phyloP scores from a whole-genome alignment of 2,113 vertebrate genomes.

The Casuarius casuarius region DNA sequence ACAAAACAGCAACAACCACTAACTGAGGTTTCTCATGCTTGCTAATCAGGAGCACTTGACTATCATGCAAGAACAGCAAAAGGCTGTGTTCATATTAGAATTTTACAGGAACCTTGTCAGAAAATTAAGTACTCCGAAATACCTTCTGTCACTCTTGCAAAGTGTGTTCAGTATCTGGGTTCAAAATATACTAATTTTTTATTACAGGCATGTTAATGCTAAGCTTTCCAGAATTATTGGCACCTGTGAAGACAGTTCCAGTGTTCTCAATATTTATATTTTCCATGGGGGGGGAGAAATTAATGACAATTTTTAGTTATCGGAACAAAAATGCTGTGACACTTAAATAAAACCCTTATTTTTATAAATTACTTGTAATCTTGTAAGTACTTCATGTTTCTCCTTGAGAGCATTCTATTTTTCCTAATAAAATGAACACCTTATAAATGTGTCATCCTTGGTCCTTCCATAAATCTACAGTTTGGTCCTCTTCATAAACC shows the following conservation, averaged over 20 bases:
- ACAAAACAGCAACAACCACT: too few species aligned
- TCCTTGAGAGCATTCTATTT: background rate
- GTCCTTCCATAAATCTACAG: too few species aligned
- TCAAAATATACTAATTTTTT: background rate
- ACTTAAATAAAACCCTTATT: background rate
- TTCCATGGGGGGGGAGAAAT: background rate
- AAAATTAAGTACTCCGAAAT: too few species aligned
- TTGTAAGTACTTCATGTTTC: background rate
- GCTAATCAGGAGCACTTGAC: too few species aligned
- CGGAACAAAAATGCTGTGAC: background rate
- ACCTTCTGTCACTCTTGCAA: background rate
- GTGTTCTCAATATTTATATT: background rate
- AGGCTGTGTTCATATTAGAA: too few species aligned
- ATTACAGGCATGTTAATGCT: background rate
- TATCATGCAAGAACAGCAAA: too few species aligned
- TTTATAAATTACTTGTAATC: background rate
- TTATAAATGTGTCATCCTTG: background rate
- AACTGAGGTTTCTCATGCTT: too few species aligned
- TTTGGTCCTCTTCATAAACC: background rate
- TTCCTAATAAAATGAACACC: background rate
- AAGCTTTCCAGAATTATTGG: background rate
- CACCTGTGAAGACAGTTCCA: background rate
- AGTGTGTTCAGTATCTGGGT: background rate
- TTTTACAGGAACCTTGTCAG: too few species aligned
- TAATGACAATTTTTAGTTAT: background rate